Evolutionary conservation across 2,888 invertebrate species (phyloP), one percentile per base, ranked within the genome.

Genomic region (Cantharis rufa): DNA sequence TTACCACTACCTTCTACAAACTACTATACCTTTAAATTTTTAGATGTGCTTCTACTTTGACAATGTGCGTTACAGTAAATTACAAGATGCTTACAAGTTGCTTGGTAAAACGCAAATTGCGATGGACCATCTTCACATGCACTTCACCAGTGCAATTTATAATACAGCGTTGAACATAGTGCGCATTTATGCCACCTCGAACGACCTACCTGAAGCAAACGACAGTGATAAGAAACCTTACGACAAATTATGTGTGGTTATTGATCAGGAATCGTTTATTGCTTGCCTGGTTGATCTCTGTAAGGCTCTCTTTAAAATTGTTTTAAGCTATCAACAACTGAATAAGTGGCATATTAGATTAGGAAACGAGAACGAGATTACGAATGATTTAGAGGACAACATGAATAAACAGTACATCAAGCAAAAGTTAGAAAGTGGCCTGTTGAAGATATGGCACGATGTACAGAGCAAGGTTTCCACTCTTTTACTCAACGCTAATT

Each of bases 141-240:
- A 98, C 86, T 98, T 96, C 84, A 95, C 97, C 0, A 96, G 96
- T 62, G 95, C 97, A 0, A 95, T 98, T 15, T 98, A 96, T 81
- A 94, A 94, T 79, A 92, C 93, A 0, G 93, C 96, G 0, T 91
- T 90, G 79, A 89, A 89, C 3, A 90, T 90, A 1, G 86, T 91
- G 1, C 90, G 88, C 82, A 90, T 89, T 71, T 92, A 88, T 84
- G 89, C 88, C 77, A 89, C 88, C 70, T 87, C 88, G 9, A 81
- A 84, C 1, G 87, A 88, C 62, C 80, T 83, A 27, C 76, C 84
- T 11, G 86, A 87, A 69, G 82, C 81, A 27, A 81, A 85, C 2
- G 89, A 89, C 68, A 90, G 90, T 74, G 89, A 90, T 4, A 93
- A 93, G 82, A 91, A 93, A 84, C 92, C 96, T 79, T 98, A 96